phyloP scores from a whole-genome alignment of 2,113 vertebrate species.

The Copsychus sechellarum region DNA sequence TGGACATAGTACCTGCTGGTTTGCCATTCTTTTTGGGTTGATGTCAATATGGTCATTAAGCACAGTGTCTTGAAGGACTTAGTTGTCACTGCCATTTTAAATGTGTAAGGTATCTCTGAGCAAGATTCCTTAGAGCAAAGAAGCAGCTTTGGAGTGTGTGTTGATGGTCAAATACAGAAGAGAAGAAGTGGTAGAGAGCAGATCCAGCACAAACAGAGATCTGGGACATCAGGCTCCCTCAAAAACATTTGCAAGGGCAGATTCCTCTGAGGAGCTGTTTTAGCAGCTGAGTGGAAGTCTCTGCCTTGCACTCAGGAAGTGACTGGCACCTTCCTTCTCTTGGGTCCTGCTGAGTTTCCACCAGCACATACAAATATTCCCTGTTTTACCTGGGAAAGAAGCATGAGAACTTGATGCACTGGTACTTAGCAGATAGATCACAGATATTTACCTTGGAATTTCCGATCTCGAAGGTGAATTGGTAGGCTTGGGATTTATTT shows the following conservation, averaged over 20 bases:
- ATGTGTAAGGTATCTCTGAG: neutral
- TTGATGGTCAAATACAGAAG: neutral
- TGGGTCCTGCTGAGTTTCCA: neutral
- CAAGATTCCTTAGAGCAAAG: neutral
- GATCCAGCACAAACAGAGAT: neutral
- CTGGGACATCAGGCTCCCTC: neutral
- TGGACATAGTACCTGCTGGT: neutral
- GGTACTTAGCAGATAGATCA: neutral
- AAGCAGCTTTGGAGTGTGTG: neutral
- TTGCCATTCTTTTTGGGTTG: neutral
- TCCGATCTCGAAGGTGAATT: neutral
- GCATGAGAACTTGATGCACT: neutral
- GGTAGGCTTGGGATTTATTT: neutral
- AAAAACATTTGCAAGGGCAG: neutral
- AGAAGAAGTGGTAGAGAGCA: neutral
- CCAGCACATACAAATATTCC: neutral
- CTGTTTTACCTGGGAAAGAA: neutral
- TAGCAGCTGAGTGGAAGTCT: neutral
- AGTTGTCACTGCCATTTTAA: neutral
- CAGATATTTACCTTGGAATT: neutral
- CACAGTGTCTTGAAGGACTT: fast-evolving
- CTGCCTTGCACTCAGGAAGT: neutral
- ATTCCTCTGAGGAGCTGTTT: neutral
- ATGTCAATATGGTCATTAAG: neutral
- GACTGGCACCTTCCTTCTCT: neutral